A percentile compares a stretch with the other conserved stretches of the same genome.
Evolutionary conservation across 2,888 invertebrate species (phyloP).

Genomic region (Crocallis elinguaria): DNA sequence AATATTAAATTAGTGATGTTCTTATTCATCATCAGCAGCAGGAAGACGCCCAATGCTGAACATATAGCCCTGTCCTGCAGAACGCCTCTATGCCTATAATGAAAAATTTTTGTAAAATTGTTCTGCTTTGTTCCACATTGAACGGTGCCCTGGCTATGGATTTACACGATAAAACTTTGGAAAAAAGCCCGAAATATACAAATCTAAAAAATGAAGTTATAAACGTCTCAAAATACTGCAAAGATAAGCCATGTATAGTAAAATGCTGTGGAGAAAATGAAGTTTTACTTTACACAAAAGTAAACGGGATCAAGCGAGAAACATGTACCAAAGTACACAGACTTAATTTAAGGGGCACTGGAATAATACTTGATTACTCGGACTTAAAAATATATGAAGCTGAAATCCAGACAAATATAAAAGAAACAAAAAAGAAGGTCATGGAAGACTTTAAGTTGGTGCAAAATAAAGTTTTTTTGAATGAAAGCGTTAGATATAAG

Average conservation of each 20-base stretch:
- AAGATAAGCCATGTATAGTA: constrained; percentile 10
- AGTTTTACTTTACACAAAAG: neutral
- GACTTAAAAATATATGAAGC: neutral
- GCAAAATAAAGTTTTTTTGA: neutral
- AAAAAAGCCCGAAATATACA: neutral
- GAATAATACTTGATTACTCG: neutral
- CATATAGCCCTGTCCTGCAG: too few relatives aligned
- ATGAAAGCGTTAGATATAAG: neutral
- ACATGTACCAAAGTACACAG: neutral
- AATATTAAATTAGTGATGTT: too few relatives aligned
- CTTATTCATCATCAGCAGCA: too few relatives aligned
- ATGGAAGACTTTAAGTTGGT: neutral
- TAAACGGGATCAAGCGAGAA: too few relatives aligned
- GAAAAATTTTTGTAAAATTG: too few relatives aligned
- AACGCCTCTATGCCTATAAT: too few relatives aligned
- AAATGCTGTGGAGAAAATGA: constrained; percentile 29
- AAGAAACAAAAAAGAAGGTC: neutral
- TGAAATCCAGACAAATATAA: neutral
- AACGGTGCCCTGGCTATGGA: neutral
- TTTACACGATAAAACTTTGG: neutral
- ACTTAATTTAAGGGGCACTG: neutral
- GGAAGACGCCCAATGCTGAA: too few relatives aligned
- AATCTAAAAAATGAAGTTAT: neutral
- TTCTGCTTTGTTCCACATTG: neutral
- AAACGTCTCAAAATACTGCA: neutral